phyloP scores from a whole-genome alignment of 2,888 invertebrate genomes.

The Polietes domitor region DNA sequence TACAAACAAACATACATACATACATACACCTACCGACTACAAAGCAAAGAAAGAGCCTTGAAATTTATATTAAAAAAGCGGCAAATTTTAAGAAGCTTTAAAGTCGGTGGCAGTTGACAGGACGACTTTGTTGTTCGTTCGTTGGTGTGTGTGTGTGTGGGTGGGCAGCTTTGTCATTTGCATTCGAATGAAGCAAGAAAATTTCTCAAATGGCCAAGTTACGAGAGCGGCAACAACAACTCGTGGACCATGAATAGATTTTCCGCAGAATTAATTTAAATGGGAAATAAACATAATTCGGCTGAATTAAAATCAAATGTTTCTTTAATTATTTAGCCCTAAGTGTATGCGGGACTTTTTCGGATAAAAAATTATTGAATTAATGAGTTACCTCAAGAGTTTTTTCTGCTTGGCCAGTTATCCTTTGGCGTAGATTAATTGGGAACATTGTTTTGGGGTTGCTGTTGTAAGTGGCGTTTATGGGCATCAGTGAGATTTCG shows the following conservation, averaged over 20 bases:
- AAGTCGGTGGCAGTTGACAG: slow-evolving; percentile 43
- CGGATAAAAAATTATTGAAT: not conserved
- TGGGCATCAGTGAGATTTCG: too few relatives aligned
- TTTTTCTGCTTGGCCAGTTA: too few relatives aligned
- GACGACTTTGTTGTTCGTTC: not conserved
- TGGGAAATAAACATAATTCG: not conserved
- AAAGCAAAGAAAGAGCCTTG: slow-evolving; percentile 5
- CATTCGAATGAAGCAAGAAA: not conserved
- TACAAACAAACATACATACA: not conserved
- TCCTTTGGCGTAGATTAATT: too few relatives aligned
- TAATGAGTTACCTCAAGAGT: too few relatives aligned
- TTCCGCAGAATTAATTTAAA: not conserved
- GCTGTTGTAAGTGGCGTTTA: too few relatives aligned
- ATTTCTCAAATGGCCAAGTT: not conserved
- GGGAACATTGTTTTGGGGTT: too few relatives aligned
- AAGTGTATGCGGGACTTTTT: not conserved
- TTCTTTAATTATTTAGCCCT: not conserved
- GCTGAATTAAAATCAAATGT: not conserved
- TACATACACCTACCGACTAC: not conserved
- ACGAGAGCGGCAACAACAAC: not conserved
- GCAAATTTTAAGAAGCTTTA: slow-evolving; percentile 28
- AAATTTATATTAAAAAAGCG: slow-evolving; percentile 20
- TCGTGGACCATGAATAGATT: not conserved
- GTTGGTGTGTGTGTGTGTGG: not conserved
- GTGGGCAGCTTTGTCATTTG: not conserved